Evolutionary conservation across 2,113 vertebrate species (phyloP).

Genomic region (Herpetotheres cachinnans): DNA sequence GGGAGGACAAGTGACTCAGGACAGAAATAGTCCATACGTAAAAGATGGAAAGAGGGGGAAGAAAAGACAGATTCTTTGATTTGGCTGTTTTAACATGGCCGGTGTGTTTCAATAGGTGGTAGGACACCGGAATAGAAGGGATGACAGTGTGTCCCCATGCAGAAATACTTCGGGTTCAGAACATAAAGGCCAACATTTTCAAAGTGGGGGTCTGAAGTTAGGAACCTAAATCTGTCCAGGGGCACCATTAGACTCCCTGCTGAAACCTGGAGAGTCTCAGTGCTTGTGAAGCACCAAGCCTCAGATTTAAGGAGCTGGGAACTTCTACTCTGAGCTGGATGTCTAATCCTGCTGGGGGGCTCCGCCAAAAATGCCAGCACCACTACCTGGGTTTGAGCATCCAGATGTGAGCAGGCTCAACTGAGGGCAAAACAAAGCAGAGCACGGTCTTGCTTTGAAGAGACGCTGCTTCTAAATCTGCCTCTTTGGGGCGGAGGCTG

Average conservation of each 20-base stretch:
- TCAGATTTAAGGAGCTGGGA: not conserved
- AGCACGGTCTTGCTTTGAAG: not conserved
- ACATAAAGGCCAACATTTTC: not conserved
- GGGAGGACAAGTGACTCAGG: not conserved
- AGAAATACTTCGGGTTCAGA: conserved; percentile 5
- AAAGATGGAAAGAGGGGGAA: not conserved
- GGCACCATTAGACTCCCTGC: not conserved
- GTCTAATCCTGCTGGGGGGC: not conserved
- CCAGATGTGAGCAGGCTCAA: not conserved
- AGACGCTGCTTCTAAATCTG: conserved; percentile 41
- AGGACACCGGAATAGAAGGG: conserved; percentile 1
- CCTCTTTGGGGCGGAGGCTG: not conserved
- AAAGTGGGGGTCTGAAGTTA: not conserved
- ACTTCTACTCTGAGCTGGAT: not conserved
- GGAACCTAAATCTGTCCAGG: not conserved
- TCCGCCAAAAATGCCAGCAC: not conserved
- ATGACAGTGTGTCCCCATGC: not conserved
- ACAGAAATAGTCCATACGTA: not conserved
- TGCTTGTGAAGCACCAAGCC: not conserved
- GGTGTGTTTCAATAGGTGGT: not conserved
- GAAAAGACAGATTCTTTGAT: not conserved
- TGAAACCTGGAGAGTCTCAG: not conserved
- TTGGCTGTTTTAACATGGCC: not conserved
- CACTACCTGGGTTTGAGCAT: not conserved
- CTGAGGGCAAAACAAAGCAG: not conserved